A percentile compares a stretch with the other conserved stretches of the same genome.
phyloP scores from a whole-genome alignment of 2,113 vertebrate genomes.

The Aptenodytes patagonicus region DNA sequence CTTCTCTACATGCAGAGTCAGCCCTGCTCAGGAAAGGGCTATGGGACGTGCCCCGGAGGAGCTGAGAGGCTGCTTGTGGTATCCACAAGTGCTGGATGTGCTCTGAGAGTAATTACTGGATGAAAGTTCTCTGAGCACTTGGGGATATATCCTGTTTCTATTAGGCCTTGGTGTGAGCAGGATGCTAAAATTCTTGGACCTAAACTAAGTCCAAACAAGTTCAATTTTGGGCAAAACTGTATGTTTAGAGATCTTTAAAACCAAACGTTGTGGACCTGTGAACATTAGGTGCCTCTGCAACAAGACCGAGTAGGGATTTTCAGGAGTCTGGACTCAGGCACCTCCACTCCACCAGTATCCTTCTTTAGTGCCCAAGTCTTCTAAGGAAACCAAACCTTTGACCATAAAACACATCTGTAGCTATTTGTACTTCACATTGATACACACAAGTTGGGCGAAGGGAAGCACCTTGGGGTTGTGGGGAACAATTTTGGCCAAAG shows the following conservation, averaged over 20 bases:
- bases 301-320: not conserved
- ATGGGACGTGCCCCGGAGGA: not conserved
- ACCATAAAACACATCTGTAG: not conserved
- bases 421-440: not conserved
- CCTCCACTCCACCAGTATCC: not conserved
- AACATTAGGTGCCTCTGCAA: not conserved
- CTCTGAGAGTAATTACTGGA: not conserved
- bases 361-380: not conserved
- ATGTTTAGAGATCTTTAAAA: not conserved
- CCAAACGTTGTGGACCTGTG: not conserved
- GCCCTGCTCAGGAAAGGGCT: not conserved
- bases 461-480: not conserved
- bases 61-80: not conserved
- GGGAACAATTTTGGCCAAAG: not conserved
- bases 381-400: not conserved
- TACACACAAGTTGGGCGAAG: not conserved
- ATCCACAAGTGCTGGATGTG: not conserved
- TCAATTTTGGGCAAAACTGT: not conserved
- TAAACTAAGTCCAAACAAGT: not conserved
- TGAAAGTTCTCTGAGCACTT: not conserved
- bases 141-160: not conserved
- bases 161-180: not conserved
- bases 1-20: rapidly evolving
- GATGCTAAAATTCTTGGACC: not conserved
- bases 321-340: not conserved